phyloP scores from a whole-genome alignment of 2,113 vertebrate genomes.

The Gambusia holbrooki region DNA sequence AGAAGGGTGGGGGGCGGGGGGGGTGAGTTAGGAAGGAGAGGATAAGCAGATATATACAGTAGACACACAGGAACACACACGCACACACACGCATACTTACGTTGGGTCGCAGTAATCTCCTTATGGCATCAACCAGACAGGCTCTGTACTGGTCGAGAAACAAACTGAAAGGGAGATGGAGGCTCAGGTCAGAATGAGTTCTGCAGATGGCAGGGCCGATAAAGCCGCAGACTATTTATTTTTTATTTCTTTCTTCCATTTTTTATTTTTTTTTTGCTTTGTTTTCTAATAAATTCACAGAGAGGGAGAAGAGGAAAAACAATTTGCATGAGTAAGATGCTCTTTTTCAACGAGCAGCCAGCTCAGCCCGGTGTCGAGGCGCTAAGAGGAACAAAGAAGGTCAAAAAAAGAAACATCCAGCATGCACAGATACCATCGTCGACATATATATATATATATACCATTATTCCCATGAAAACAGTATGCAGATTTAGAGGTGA shows the following conservation, averaged over 20 bases:
- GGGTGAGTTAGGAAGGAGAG: conserved; percentile 66
- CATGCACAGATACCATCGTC: conserved; percentile 43
- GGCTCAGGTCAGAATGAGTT: conserved; percentile 77
- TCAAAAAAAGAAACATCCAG: conserved; percentile 35
- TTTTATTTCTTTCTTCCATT: no score
- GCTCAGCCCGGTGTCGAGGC: conserved; percentile 34
- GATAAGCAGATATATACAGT: conserved; percentile 58
- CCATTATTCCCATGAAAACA: conserved; percentile 2
- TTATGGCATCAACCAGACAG: conserved; percentile 97
- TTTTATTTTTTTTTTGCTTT: conserved; percentile 72
- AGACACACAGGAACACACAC: conserved; percentile 44
- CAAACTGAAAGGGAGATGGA: conserved; percentile 82
- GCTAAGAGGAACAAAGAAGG: conserved; percentile 45
- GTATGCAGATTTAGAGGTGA: neutral
- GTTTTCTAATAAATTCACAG: conserved; percentile 77
- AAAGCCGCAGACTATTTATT: conserved; percentile 81
- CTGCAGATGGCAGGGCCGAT: conserved; percentile 70
- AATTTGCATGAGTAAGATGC: conserved; percentile 74
- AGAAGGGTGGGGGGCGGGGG: conserved; percentile 80
- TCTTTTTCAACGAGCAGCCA: conserved; percentile 49
- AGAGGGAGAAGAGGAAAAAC: conserved; percentile 63
- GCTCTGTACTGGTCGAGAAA: conserved; percentile 98
- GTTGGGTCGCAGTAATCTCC: conserved; percentile 94
- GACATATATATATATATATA: neutral
- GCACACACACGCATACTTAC: conserved; percentile 89